Base-by-base conservation (phyloP, 2,113 vertebrate genomes). In the Thermophis baileyi region DNA sequence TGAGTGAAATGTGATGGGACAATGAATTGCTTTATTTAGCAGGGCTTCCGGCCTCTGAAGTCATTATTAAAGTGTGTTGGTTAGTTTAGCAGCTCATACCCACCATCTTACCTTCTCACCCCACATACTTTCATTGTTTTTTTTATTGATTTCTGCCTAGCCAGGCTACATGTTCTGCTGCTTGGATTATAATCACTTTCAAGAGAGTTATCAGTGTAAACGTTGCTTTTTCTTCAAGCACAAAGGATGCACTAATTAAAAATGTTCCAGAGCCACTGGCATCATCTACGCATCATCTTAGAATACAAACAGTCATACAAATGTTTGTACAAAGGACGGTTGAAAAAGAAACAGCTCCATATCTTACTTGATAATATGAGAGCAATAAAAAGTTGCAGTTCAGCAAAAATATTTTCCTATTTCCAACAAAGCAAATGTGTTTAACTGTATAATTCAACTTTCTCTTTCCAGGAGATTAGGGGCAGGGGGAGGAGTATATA, bases 141-240 rank as follows among this genome's bases (percentile, higher is more conserved):
- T 96, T 69, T 95, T 94, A 96, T 93, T 95, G 96, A 97, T 97
- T 94, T 91, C 93, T 94, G 90, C 44, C 96, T 93, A 60, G 92
- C 90, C 89, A 93, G 94, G 90, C 60, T 94, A 69, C 87, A 95
- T 96, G 95, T 97, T 95, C 92, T 90, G 85, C 95, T 95, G 94
- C 94, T 95, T 90, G 95, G 94, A 95, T 96, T 95, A 94, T 95
- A 93, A 95, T 94, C 89, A 49, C 91, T 97, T 98, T 97, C 97
- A 96, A 97, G 97, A 97, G 97, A 96, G 95, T 97, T 97, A 98
- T 98, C 97, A 97, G 97, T 95, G 92, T 97, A 98, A 97, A 95
- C 95, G 96, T 93, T 98, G 98, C 98, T 98, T 97, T 97, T 96
- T 93, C 93, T 95, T 93, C 95, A 96, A 95, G 89, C 1, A 93